A percentile compares a stretch with the other conserved stretches of the same genome.
Evolutionary conservation across 2,113 vertebrate genomes (phyloP).

Genomic region (Dascyllus trimaculatus): DNA sequence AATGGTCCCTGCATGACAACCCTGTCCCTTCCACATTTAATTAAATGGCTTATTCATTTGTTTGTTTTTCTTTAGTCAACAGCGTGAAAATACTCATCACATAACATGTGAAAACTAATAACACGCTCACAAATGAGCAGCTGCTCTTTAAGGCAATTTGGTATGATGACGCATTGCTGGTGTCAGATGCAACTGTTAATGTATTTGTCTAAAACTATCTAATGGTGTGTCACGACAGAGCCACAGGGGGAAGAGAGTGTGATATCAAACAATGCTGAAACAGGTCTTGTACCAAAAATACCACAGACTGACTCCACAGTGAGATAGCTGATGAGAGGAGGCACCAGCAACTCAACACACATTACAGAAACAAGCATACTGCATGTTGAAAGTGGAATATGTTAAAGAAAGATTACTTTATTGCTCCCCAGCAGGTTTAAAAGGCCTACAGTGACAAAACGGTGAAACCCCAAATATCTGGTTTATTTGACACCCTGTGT

Average conservation of each 20-base stretch:
- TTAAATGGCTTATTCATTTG: neutral
- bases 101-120: neutral
- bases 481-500: neutral
- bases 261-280: conserved; percentile 44
- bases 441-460: neutral
- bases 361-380: neutral
- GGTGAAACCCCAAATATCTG: neutral
- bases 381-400: neutral
- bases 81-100: conserved; percentile 6
- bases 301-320: conserved; percentile 31
- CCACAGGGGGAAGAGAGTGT: neutral
- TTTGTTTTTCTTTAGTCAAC: conserved; percentile 9
- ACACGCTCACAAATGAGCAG: conserved; percentile 4
- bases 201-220: conserved; percentile 11
- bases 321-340: conserved; percentile 3
- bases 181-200: conserved; percentile 6
- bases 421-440: too few relatives aligned
- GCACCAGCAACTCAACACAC: conserved; percentile 5
- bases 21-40: neutral
- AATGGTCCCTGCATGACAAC: neutral
- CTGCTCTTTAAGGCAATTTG: neutral
- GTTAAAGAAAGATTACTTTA: neutral
- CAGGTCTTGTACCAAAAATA: conserved; percentile 57
- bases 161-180: neutral
- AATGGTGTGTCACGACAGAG: conserved; percentile 38